Conservation (phyloP, 2,888 invertebrate species). For the Megastigmus dorsalis region DNA sequence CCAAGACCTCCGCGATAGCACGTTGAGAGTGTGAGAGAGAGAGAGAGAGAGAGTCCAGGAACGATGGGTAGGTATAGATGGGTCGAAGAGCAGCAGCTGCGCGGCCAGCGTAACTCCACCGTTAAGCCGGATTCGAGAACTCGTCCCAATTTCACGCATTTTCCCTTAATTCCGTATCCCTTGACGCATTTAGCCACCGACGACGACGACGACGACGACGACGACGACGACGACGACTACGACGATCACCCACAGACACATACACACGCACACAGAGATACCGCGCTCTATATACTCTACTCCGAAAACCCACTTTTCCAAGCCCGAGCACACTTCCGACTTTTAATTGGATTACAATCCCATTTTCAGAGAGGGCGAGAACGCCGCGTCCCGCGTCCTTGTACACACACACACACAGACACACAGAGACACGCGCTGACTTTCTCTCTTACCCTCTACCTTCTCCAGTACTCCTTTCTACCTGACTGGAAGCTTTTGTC, state of each 20-base stretch:
- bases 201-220: too few species aligned
- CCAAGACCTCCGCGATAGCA: too few species aligned
- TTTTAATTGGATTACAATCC: slow-evolving; percentile 59
- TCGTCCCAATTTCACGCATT: slow-evolving; percentile 48
- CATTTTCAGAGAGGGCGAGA: slow-evolving; percentile 55
- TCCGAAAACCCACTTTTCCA: slow-evolving; percentile 45
- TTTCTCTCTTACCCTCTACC: neutral
- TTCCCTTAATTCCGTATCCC: slow-evolving; percentile 40
- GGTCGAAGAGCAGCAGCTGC: too few species aligned
- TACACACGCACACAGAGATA: too few species aligned
- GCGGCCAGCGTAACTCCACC: slow-evolving; percentile 22
- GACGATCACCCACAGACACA: too few species aligned
- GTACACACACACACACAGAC: too few species aligned
- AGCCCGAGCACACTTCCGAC: slow-evolving; percentile 31
- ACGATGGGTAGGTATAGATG: neutral
- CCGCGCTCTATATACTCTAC: neutral
- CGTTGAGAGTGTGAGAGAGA: too few species aligned
- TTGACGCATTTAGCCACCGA: slow-evolving; percentile 38
- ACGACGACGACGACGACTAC: too few species aligned
- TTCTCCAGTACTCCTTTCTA: neutral
- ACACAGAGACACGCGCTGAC: too few species aligned
- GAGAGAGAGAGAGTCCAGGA: neutral
- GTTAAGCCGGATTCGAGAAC: slow-evolving; percentile 48
- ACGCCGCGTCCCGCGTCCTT: too few species aligned
- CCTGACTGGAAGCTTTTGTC: too few species aligned